Evolutionary conservation across 2,113 vertebrate genomes (phyloP).

Genomic region (Euleptes europaea): DNA sequence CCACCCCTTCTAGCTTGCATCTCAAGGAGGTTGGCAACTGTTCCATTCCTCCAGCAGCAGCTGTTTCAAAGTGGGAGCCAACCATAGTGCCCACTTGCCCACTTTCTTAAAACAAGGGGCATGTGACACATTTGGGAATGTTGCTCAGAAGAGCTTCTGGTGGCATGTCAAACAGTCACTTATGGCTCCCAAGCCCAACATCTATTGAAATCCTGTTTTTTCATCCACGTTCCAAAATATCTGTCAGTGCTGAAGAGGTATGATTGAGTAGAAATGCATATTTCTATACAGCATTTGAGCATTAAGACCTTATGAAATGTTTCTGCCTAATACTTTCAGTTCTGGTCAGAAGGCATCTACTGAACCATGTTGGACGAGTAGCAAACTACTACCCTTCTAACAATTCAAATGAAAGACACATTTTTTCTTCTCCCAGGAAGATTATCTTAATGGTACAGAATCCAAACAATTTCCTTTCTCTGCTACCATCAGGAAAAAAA

Average conservation of each 20-base stretch:
- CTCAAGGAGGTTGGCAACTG: no score
- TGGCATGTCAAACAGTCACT: no score
- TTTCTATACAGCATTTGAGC: conserved; percentile 32
- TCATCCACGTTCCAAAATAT: conserved; percentile 8
- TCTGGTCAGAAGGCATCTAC: neutral
- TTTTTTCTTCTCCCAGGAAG: no score
- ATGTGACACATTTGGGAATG: no score
- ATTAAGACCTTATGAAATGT: neutral
- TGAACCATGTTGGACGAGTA: neutral
- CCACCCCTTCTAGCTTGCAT: no score
- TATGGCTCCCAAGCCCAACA: no score
- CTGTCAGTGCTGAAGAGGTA: conserved; percentile 27
- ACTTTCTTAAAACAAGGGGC: no score
- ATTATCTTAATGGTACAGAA: neutral
- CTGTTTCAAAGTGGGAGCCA: no score
- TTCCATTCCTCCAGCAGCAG: no score
- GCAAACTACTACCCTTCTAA: neutral
- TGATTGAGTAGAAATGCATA: conserved; percentile 28
- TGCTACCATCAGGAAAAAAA: neutral
- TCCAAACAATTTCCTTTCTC: neutral
- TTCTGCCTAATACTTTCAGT: neutral
- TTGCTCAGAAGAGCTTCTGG: no score
- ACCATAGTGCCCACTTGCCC: no score
- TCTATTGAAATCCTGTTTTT: neutral
- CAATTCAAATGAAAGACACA: neutral